phyloP scores from a whole-genome alignment of 2,797 vertebrate genomes.

The Perodicticus potto region DNA sequence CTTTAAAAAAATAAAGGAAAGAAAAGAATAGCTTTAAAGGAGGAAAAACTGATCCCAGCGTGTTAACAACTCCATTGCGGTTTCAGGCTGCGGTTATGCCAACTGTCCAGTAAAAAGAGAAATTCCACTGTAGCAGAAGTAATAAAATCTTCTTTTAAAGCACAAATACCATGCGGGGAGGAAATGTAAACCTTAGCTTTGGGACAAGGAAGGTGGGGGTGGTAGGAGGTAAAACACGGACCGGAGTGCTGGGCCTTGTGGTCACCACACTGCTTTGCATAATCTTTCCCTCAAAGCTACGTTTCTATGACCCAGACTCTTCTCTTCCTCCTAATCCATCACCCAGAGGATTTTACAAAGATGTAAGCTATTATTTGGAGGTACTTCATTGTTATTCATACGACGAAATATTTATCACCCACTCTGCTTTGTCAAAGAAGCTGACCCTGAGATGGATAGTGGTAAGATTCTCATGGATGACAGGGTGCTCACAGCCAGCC shows the following conservation, averaged over 20 bases:
- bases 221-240: conserved; percentile 55
- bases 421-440: neutral
- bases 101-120: conserved; percentile 76
- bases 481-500: accelerated
- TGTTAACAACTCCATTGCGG: conserved; percentile 73
- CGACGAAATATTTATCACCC: neutral
- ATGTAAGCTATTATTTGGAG: neutral
- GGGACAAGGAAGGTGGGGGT: conserved; percentile 1
- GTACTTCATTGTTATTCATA: conserved; percentile 45
- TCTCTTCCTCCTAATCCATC: conserved; percentile 15
- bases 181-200: conserved; percentile 64
- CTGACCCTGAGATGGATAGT: neutral
- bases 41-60: conserved; percentile 71
- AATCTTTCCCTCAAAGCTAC: conserved; percentile 16
- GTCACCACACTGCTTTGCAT: neutral
- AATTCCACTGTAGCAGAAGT: conserved; percentile 50
- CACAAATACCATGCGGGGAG: conserved; percentile 66
- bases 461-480: accelerated
- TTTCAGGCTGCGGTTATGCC: conserved; percentile 74
- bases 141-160: conserved; percentile 81
- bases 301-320: conserved; percentile 55
- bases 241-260: neutral
- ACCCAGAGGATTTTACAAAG: neutral
- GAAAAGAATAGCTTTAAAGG: conserved; percentile 77
- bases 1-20: conserved; percentile 73